A percentile compares a stretch with the other conserved stretches of the same genome.
These are phyloP conservation scores for Dascillus cervinus DNA, from an alignment of 2,888 invertebrate genomes.

Conservation along the genomic window DNA sequence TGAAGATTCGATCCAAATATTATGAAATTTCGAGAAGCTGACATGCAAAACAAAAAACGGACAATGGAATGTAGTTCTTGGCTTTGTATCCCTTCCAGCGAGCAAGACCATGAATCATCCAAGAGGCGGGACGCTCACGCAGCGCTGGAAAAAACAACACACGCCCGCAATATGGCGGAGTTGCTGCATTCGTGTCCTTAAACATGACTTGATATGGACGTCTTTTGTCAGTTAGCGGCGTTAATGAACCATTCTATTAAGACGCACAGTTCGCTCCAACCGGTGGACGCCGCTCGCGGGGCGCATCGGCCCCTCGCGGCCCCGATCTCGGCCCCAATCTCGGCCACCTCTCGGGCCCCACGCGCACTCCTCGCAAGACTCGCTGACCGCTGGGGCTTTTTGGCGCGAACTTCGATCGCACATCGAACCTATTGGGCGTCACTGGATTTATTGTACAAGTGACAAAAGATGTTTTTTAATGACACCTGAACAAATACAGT, in stretches of 20 bases:
- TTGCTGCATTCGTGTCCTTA: conserved; percentile 1
- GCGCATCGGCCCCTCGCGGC: too few relatives aligned
- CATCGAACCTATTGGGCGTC: conserved; percentile 13
- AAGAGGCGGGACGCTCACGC: conserved; percentile 30
- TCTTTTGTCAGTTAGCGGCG: conserved; percentile 9
- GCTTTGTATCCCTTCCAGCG: conserved; percentile 13
- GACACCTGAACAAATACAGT: conserved; percentile 25
- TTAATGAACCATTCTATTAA: conserved; percentile 7
- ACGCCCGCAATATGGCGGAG: conserved; percentile 38
- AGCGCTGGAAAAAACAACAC: conserved; percentile 32
- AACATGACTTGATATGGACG: conserved; percentile 4
- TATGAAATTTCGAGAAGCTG: conserved; percentile 9
- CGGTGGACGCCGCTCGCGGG: too few relatives aligned
- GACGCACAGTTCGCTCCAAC: background rate
- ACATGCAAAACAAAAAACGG: conserved; percentile 9
- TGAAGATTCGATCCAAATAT: conserved; percentile 11
- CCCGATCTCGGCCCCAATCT: too few relatives aligned
- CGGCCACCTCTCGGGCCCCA: too few relatives aligned
- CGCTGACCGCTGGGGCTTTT: too few relatives aligned
- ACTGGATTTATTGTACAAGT: conserved; percentile 16
- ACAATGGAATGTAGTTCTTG: conserved; percentile 18
- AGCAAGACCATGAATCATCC: conserved; percentile 31
- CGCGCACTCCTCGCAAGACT: too few relatives aligned
- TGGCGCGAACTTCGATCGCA: too few relatives aligned
- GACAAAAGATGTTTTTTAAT: conserved; percentile 23